Base-by-base conservation (phyloP, 2,797 vertebrate genomes). In the Furcifer pardalis region DNA sequence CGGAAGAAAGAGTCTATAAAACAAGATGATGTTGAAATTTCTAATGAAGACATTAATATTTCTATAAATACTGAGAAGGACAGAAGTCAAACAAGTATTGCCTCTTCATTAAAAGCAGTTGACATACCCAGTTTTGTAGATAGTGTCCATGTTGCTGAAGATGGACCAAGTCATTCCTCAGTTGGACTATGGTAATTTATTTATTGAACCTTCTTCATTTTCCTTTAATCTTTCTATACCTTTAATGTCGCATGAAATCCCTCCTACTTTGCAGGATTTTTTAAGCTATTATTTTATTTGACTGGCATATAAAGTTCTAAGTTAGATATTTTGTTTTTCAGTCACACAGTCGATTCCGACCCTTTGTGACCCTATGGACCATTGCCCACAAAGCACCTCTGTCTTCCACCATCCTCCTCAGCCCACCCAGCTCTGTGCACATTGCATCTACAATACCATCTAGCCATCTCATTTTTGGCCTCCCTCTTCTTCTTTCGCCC, bases 111-210 rank as follows among this genome's bases (percentile, higher is more conserved):
- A 89, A 95, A 95, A 86, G 95, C 92, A 30, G 95, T 97, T 85
- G 96, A 97, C 88, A 95, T 96, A 83, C 96, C 95, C 84, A 96
- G 94, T 90, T 97, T 97, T 90, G 92, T 94, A 81, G 97, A 97
- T 77, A 95, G 91, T 42, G 84, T 89, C 84, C 92, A 91, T 80
- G 90, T 92, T 87, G 89, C 88, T 37, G 95, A 95, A 90, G 94
- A 93, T 88, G 93, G 92, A 89, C 76, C 83, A 89, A 85, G 87
- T 85, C 94, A 86, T 23, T 87, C 52, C 12, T 63, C 91, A 84
- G 83, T 80, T 84, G 78, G 87, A 44, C 89, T 90, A 68, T 92
- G 91, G 96, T 97, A 94, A 95, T 94, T 82, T 79, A 40, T 62
- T 56, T 62, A 65, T 59, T 83, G 81, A 82, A 87, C 7, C 68